Conservation (phyloP, 2,113 vertebrate species). For the Petrocephalus zakoni region DNA sequence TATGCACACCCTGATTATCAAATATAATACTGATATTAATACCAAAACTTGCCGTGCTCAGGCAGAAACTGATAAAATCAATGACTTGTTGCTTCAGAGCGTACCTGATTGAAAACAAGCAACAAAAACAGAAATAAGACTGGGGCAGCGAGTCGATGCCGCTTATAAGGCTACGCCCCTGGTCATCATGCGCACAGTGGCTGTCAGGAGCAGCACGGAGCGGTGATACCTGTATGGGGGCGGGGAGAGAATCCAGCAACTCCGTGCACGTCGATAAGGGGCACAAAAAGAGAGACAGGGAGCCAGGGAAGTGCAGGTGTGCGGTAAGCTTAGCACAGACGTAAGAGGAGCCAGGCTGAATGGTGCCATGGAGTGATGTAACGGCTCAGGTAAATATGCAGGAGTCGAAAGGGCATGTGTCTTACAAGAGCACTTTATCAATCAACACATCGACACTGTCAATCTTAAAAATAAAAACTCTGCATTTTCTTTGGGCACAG, state of each 20-base stretch:
- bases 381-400: background rate
- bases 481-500: background rate
- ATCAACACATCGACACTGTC: background rate
- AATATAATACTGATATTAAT: background rate
- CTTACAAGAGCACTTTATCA: background rate
- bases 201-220: background rate
- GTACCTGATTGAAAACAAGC: background rate
- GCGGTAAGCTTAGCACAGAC: background rate
- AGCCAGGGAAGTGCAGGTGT: background rate
- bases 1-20: background rate
- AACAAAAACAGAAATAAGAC: background rate
- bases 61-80: background rate
- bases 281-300: background rate
- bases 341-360: background rate
- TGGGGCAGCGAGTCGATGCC: background rate
- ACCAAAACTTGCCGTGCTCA: background rate
- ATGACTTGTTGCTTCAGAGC: background rate
- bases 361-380: background rate
- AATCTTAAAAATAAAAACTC: background rate
- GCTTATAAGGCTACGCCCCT: background rate
- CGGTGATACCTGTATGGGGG: background rate
- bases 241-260: background rate
- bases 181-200: background rate
- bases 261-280: background rate
- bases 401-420: background rate